Evolutionary conservation across 1,140 invertebrate genomes (phyloP), one percentile per base, ranked within the genome.

Genomic region (Teleopsis dalmanni): DNA sequence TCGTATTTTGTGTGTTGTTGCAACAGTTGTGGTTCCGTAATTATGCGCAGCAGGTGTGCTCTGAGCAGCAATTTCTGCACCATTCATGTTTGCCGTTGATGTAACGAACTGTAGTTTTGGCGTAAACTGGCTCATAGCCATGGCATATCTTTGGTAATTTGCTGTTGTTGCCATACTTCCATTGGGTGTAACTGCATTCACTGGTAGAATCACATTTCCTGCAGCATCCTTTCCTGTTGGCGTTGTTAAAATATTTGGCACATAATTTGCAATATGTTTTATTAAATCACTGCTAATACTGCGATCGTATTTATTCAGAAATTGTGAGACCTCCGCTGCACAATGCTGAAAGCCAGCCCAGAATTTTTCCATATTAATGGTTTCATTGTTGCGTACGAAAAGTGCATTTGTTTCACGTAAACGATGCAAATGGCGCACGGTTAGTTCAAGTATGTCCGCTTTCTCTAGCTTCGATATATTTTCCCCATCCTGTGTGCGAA

Each of bases 381-480:
- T 45, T n/a, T 55, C 51, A 22, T 23, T 52, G 8, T 41, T 36
- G 3, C 51, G 79, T 18, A 78, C 64, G 52, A 77, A 73, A 7
- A 74, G 70, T 56, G 78, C 74, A 55, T 76, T 78, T 14, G 76
- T 76, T 25, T 76, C 74, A 55, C 83, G 81, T 8, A 87, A 68
- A 57, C 36, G 40, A 80, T 84, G 57, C 38, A 92, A 71, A 71
- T 90, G 85, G 54, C 85, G 82, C 23, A 91, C 87, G 2, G 88
- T 90, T 71, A 91, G 75, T 65, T 92, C 89, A 53, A 92, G 75
- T 59, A 91, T 88, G 61, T 91, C 89, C n/a, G 89, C 88, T 72
- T 91, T 93, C 71, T 92, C 89, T 59, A 91, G 66, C 72, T 91
- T 89, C 59, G 83, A 83, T 51, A 87, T 75, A 59, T 84, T 83